Evolutionary conservation across 2,797 vertebrate genomes (phyloP).

Genomic region (Myiotriccus ornatus): DNA sequence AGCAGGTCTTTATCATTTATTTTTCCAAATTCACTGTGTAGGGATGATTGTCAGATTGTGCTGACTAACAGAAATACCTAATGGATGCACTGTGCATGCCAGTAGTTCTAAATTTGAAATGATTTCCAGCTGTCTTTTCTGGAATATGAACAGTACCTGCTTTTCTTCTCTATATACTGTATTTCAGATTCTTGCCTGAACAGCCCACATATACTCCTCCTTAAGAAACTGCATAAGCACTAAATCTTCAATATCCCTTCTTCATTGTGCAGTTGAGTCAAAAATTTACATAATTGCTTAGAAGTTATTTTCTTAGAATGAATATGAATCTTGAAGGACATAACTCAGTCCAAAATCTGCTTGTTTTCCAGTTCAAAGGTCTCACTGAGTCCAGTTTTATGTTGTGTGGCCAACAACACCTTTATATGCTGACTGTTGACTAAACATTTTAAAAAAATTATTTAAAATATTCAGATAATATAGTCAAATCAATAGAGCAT

Average conservation of each 20-base stretch:
- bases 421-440: conserved; percentile 5
- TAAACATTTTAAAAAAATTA: neutral
- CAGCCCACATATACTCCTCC: neutral
- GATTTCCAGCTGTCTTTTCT: conserved; percentile 47
- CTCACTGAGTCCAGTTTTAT: neutral
- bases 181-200: conserved; percentile 12
- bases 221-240: neutral
- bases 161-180: conserved; percentile 28
- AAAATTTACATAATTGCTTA: neutral
- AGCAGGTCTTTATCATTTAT: neutral
- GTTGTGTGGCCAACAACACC: neutral
- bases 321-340: conserved; percentile 1
- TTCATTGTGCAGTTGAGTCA: neutral
- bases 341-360: neutral
- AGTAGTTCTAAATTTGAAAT: conserved; percentile 40
- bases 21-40: conserved; percentile 37
- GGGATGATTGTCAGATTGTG: conserved; percentile 32
- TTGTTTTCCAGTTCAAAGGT: conserved; percentile 23
- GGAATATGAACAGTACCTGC: conserved; percentile 26
- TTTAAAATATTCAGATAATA: neutral
- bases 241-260: conserved; percentile 4
- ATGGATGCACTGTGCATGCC: neutral
- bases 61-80: conserved; percentile 55
- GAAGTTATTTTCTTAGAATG: conserved; percentile 14
- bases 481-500: neutral